Evolutionary conservation across 2,797 vertebrate species (phyloP).

Genomic region (Tokudaia muenninki): DNA sequence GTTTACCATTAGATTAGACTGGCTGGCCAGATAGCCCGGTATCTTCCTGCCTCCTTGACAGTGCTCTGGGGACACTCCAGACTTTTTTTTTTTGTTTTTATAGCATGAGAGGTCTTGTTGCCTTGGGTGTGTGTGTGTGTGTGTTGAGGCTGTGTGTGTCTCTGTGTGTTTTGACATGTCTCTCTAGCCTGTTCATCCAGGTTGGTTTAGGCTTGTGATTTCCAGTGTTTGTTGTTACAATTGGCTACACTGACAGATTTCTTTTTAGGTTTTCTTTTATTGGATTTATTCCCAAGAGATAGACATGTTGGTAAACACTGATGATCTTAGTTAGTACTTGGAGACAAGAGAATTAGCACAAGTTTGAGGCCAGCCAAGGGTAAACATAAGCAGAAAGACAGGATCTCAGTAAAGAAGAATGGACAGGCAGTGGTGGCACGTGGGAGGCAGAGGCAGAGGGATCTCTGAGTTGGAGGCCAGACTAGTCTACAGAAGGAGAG

Average conservation of each 20-base stretch:
- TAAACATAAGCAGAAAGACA: background rate
- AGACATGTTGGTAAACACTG: background rate
- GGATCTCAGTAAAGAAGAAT: background rate
- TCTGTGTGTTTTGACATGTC: background rate
- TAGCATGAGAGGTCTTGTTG: slow-evolving; percentile 2
- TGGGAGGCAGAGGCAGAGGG: background rate
- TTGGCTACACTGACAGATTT: background rate
- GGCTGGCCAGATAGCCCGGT: background rate
- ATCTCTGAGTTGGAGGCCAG: background rate
- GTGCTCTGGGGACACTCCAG: background rate
- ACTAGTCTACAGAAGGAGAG: background rate
- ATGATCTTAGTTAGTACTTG: background rate
- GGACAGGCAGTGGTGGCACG: background rate
- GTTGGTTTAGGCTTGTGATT: background rate
- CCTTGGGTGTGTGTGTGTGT: background rate
- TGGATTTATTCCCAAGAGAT: background rate
- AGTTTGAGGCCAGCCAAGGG: background rate
- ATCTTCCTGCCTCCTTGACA: background rate
- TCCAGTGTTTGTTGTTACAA: background rate
- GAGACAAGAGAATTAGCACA: background rate
- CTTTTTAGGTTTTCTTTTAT: background rate
- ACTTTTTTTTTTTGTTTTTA: background rate
- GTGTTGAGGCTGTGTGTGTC: background rate
- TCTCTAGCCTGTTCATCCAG: background rate
- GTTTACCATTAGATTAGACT: background rate